Conservation (phyloP, 2,888 invertebrate species). For the Synergus laeviventris region DNA sequence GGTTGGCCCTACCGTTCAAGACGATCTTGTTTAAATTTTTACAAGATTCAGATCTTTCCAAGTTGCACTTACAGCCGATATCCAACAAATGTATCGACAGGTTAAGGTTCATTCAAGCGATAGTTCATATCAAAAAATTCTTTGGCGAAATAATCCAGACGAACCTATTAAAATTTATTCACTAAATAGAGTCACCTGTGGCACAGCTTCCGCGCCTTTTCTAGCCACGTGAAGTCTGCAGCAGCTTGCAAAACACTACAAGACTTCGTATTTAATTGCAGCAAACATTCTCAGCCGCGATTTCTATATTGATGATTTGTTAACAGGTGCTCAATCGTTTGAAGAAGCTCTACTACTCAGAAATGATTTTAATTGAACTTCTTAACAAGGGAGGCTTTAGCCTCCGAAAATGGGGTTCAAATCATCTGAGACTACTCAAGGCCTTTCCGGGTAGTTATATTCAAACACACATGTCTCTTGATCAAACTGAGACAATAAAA, state of each 20-base stretch:
- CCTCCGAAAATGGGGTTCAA: constrained; percentile 28
- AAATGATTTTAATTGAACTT: constrained; percentile 27
- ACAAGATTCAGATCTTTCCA: background rate
- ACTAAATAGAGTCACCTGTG: constrained; percentile 41
- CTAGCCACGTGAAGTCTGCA: constrained; percentile 53
- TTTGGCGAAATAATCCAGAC: background rate
- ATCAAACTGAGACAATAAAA: background rate
- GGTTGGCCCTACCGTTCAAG: constrained; percentile 20
- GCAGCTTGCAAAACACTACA: constrained; percentile 52
- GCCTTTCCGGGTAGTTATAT: background rate
- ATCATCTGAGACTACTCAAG: constrained; percentile 13
- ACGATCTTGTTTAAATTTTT: background rate
- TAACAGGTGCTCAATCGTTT: constrained; percentile 47
- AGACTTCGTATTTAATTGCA: constrained; percentile 47
- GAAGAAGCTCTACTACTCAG: constrained; percentile 22
- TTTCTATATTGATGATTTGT: constrained; percentile 63
- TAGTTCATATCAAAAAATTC: background rate
- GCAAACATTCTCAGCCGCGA: constrained; percentile 46
- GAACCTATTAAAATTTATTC: background rate
- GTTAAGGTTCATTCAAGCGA: background rate
- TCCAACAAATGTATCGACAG: background rate
- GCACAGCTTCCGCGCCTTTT: constrained; percentile 44
- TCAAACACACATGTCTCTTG: constrained; percentile 3
- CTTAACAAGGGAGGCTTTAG: constrained; percentile 42
- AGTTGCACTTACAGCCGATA: background rate